phyloP scores from a whole-genome alignment of 1,140 invertebrate species.

The Pachypeltis micranthus region DNA sequence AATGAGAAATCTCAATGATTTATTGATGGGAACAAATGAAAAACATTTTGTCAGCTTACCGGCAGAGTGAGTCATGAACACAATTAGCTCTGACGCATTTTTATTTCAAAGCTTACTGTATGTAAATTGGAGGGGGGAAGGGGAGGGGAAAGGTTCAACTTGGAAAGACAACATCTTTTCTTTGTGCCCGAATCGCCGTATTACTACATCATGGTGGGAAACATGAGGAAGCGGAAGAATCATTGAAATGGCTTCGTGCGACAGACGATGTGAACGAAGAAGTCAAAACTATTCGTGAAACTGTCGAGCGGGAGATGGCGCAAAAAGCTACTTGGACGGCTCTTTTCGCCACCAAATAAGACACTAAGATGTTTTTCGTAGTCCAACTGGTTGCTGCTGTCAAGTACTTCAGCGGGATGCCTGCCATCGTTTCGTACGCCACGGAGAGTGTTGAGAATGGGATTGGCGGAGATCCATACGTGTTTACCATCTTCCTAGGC shows the following conservation, averaged over 20 bases:
- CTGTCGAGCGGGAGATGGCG: slow-evolving; percentile 14
- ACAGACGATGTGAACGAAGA: slow-evolving; percentile 18
- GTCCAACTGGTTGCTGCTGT: slow-evolving; percentile 11
- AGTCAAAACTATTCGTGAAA: slow-evolving; percentile 12
- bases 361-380: slow-evolving; percentile 18
- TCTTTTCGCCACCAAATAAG: slow-evolving; percentile 11
- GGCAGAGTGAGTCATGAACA: no score
- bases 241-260: slow-evolving; percentile 19
- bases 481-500: slow-evolving; percentile 32
- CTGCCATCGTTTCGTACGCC: slow-evolving; percentile 26
- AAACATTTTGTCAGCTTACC: no score
- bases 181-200: slow-evolving; percentile 36
- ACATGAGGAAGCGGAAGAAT: slow-evolving; percentile 16
- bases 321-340: slow-evolving; percentile 17
- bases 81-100: no score
- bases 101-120: no score
- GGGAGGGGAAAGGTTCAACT: no score
- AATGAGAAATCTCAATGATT: no score
- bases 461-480: slow-evolving; percentile 28
- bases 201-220: slow-evolving; percentile 17
- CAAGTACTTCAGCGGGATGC: slow-evolving; percentile 22
- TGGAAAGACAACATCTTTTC: no score
- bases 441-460: slow-evolving; percentile 37
- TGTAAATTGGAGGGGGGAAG: no score
- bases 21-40: no score